Evolutionary conservation across 1,140 invertebrate species (phyloP).

Genomic region (Drosophila simulans): DNA sequence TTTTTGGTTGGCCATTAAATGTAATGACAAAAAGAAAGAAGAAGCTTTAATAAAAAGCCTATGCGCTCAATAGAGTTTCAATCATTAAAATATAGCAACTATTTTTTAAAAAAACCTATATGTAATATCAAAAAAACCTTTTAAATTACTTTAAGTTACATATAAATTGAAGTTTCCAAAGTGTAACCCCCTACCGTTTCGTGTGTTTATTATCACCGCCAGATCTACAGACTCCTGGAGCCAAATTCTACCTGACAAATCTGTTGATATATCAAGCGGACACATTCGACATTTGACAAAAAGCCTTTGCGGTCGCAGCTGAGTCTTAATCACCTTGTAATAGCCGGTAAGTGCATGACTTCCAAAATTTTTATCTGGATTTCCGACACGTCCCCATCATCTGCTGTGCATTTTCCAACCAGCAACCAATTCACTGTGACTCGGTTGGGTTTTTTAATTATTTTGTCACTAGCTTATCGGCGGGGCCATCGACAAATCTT

Average conservation of each 20-base stretch:
- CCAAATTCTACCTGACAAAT: constrained; percentile 24
- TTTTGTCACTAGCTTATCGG: constrained; percentile 82
- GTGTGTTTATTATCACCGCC: background rate
- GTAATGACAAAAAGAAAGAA: constrained; percentile 70
- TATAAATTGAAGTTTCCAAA: background rate
- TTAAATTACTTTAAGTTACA: background rate
- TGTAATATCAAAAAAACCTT: background rate
- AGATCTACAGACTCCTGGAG: background rate
- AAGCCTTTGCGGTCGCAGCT: constrained; percentile 25
- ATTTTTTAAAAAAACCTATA: background rate
- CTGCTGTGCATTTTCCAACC: background rate
- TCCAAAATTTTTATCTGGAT: constrained; percentile 51
- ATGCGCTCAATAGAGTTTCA: background rate
- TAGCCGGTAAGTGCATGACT: constrained; percentile 69
- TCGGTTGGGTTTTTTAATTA: constrained; percentile 73
- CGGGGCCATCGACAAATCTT: constrained; percentile 67
- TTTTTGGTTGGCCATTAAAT: constrained; percentile 64
- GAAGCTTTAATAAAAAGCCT: background rate
- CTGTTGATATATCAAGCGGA: constrained; percentile 4
- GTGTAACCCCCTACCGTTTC: too few relatives aligned
- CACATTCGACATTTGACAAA: constrained; percentile 47
- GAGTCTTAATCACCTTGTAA: constrained; percentile 50
- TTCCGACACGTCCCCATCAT: constrained; percentile 2
- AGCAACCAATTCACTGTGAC: constrained; percentile 23
- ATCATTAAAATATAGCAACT: background rate